Evolutionary conservation across 2,113 vertebrate species (phyloP), one percentile per base, ranked within the genome.

Genomic region (Siniperca knerii): DNA sequence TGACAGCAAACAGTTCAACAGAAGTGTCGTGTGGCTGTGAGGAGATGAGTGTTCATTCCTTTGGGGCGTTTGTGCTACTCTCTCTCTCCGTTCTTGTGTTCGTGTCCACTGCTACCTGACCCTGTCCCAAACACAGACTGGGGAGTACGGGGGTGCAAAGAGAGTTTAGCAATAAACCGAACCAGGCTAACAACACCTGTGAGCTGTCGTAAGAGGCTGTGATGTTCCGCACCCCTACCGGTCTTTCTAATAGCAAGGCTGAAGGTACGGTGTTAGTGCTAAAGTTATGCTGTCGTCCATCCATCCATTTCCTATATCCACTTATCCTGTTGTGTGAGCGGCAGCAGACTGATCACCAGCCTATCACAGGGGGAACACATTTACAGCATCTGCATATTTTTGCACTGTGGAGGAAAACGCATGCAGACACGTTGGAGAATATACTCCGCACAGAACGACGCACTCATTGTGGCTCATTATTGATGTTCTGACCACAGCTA

Each of bases 11-110:
- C 37, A 66, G 37, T 78, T 50, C 16, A 21, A 15, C 10, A 76
- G 23, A 64, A 68, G 50, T 81, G 66, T 87, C 74, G 57, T 54
- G 35, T 79, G 65, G 25, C 78, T 70, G 29, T 62, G 48, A 76
- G 64, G 50, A 64, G 68, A 79, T 0, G 4, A 67, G 64, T 13
- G 35, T 42, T 89, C 15, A 35, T 65, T 65, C 44, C 69, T 79
- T 57, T 21, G 5, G 71, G 55, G 52, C 55, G n/a, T 77, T 58
- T 83, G 52, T 67, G 37, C 33, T 74, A 61, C 52, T 75, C 75
- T 76, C 23, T 76, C 23, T 77, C 68, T 70, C 48, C 1, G 2
- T 71, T 52, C 10, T 29, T 57, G 16, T 73, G 29, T 81, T 75
- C 25, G 64, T 58, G 46, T 68, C 16, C 15, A 6, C 37, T 57